Conservation (phyloP, 2,888 invertebrate species). For the Micropterix aruncella region DNA sequence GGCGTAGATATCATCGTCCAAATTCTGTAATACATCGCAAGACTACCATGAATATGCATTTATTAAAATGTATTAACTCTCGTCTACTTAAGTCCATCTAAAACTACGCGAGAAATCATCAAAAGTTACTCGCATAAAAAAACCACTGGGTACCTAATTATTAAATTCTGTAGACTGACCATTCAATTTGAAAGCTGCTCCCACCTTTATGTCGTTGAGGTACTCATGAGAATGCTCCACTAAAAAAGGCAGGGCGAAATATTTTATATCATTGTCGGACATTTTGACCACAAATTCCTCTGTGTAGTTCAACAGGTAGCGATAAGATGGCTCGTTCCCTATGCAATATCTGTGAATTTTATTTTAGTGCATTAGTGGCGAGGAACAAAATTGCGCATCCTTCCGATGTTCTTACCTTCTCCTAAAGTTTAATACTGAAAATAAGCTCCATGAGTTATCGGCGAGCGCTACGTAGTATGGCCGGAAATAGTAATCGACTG, state of each 20-base stretch:
- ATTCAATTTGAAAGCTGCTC: background rate
- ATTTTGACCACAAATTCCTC: conserved; percentile 11
- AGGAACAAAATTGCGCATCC: no score
- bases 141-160: no score
- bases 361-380: no score
- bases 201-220: conserved; percentile 11
- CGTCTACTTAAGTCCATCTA: no score
- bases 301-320: conserved; percentile 11
- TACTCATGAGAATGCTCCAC: conserved; percentile 12
- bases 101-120: no score
- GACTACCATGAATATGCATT: no score
- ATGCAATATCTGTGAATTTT: conserved; percentile 11
- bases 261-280: conserved; percentile 10
- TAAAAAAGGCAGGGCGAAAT: conserved; percentile 12
- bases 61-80: no score
- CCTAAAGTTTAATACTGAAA: no score
- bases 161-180: background rate
- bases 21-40: conserved; percentile 15
- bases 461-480: conserved; percentile 9
- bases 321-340: conserved; percentile 10
- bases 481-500: conserved; percentile 11
- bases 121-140: no score
- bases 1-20: conserved; percentile 14
- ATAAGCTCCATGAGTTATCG: conserved; percentile 2
- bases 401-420: no score